Base-by-base conservation (phyloP, 2,113 vertebrate species). In the Rhagologus leucostigma region DNA sequence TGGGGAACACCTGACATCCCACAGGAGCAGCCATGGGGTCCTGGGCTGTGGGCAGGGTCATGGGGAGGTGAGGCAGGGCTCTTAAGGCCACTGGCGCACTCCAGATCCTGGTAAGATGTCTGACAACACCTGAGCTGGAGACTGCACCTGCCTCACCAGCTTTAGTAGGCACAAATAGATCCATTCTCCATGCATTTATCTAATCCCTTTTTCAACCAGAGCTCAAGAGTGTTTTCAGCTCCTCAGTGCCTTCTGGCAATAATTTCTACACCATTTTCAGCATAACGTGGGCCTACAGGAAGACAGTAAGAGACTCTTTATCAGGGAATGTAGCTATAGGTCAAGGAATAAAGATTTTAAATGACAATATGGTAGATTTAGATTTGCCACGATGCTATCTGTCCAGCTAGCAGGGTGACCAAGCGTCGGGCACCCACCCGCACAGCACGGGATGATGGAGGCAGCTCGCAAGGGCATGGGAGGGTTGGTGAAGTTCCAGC, bases 11-110 rank as follows among this genome's bases (percentile, higher is more conserved):
- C 39, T 63, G 60, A 18, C 2, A 8, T 7, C 8, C 24, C 19
- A 22, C 1, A 2, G 27, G 14, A 17, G 3, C 9, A 74, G 29
- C 29, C 8, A 0, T 10, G 13, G 12, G 6, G 1, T 27, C 18
- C 44, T 47, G 42, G 19, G 5, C 35, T 41, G 7, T 47, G 16
- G 24, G 3, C 3, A 22, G 6, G 6, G 23, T 7, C 57, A 0
- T n/a, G 4, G 20, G 9, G 22, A 63, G 10, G 14, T 5, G 33
- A 84, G 29, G 19, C 12, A n/a, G 13, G 26, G 22, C 11, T 65
- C 32, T 4, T n/a, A 32, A 62, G 11, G 42, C 4, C 32, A 17
- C 16, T 52, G 49, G 4, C 37, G 24, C 4, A 20, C 21, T 81
- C 39, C 33, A 63, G 18, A n/a, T 7, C 1, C 20, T 37, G 6